Percentiles rank a stretch among this genome's conserved stretches.
Evolutionary conservation across 2,888 invertebrate genomes (phyloP).

Genomic region (Eupeodes luniger): DNA sequence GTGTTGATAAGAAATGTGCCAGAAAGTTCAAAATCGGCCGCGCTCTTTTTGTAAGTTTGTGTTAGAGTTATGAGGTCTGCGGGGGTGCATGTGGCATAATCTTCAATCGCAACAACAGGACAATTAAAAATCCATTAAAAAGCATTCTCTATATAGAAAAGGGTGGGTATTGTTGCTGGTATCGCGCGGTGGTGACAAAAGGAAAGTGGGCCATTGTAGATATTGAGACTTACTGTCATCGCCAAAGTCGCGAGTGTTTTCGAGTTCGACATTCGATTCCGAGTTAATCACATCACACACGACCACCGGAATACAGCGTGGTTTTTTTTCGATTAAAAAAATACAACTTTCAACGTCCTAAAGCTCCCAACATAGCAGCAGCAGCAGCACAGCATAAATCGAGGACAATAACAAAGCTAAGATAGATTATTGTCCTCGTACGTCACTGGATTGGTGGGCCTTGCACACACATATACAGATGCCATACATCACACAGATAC

Average conservation of each 20-base stretch:
- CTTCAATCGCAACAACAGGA: slow-evolving; percentile 74
- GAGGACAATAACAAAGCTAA: slow-evolving; percentile 74
- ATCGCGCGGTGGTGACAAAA: slow-evolving; percentile 20
- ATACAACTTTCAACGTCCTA: slow-evolving; percentile 64
- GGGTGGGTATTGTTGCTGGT: slow-evolving; percentile 41
- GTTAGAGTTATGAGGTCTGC: slow-evolving; percentile 10
- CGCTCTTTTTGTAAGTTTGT: slow-evolving; percentile 28
- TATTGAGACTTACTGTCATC: slow-evolving; percentile 41
- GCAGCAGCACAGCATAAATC: slow-evolving; percentile 44
- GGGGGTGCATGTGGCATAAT: slow-evolving; percentile 60
- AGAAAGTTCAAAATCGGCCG: slow-evolving; percentile 72
- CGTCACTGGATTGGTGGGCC: slow-evolving; percentile 76
- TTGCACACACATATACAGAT: slow-evolving; percentile 51
- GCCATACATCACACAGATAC: slow-evolving; percentile 20
- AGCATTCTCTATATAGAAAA: slow-evolving; percentile 32
- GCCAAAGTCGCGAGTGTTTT: slow-evolving; percentile 29
- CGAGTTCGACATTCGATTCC: slow-evolving; percentile 69
- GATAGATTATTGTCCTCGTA: slow-evolving; percentile 74
- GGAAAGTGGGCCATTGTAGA: slow-evolving; percentile 67
- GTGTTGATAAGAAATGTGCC: slow-evolving; percentile 62
- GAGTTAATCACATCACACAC: slow-evolving; percentile 68
- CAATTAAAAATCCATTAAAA: slow-evolving; percentile 73
- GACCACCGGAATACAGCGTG: slow-evolving; percentile 59
- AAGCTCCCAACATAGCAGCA: slow-evolving; percentile 50
- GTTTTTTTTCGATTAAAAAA: slow-evolving; percentile 60